Conservation (phyloP, 2,113 vertebrate species). For the sheep (Ovis aries) region ARS-UI_Ramb_v3.0 NC_056054.1:17816001-17816500, state of each 20-base stretch:
- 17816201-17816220: neutral
- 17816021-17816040: neutral
- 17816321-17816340: neutral
- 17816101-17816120: neutral
- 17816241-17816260: neutral
- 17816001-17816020: neutral
- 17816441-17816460: neutral
- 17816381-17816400: neutral
- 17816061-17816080: neutral
- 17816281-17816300: neutral
- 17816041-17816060: neutral
- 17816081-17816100: neutral
- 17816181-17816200: neutral
- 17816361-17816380: neutral
- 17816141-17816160: neutral
- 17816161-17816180: neutral
- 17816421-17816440: neutral
- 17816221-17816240: neutral
- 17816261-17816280: neutral
- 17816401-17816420: neutral
- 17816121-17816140: neutral
- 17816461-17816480: neutral
- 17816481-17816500: neutral
- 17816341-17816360: neutral
- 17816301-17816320: neutral